Percentiles rank a stretch among this genome's conserved stretches.
Evolutionary conservation across 2,113 vertebrate genomes (phyloP).

Genomic region (Malurus elegans): DNA sequence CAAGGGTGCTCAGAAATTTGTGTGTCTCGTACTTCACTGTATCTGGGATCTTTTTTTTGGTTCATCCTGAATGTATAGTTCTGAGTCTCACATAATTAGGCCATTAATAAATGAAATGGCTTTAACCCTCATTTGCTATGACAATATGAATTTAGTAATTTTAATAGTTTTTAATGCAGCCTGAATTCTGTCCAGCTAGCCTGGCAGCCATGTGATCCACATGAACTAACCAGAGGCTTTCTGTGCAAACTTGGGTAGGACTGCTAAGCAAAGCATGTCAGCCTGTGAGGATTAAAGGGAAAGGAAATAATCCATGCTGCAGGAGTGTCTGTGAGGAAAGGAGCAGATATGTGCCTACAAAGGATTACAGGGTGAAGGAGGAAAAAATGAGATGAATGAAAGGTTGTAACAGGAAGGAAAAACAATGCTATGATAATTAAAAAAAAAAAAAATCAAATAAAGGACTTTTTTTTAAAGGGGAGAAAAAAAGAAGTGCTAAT

Average conservation of each 20-base stretch:
- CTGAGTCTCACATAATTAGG: neutral
- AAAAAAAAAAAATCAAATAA: too few relatives aligned
- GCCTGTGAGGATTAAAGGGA: neutral
- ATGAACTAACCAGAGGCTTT: neutral
- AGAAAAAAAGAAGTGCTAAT: neutral
- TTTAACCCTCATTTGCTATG: neutral
- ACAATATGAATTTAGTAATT: neutral
- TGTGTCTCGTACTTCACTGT: neutral
- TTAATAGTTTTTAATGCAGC: neutral
- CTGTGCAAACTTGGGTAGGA: neutral
- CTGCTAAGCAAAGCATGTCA: neutral
- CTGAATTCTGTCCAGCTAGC: neutral
- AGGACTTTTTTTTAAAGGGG: accelerated
- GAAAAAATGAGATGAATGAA: neutral
- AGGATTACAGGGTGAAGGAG: neutral
- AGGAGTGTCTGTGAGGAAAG: neutral
- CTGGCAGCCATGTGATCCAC: neutral
- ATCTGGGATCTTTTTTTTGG: neutral
- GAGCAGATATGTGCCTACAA: neutral
- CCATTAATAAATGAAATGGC: neutral
- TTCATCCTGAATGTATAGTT: neutral
- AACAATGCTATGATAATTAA: neutral
- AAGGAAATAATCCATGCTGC: neutral
- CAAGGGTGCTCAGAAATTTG: neutral
- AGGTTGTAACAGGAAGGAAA: neutral